These are phyloP conservation scores for Caenorhabditis elegans DNA, from an alignment of 1,140 invertebrate genomes.

Conservation along the genomic window WBcel235 BX284604.4:5671501-5672000, in stretches of 20 bases:
- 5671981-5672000: too few species aligned
- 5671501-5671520: not conserved
- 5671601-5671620: not conserved
- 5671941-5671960: too few species aligned
- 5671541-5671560: slow-evolving; percentile 1
- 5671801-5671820: not conserved
- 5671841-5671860: not conserved
- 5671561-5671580: slow-evolving; percentile 30
- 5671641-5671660: slow-evolving; percentile 17
- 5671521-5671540: not conserved
- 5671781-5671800: too few species aligned
- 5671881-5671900: not conserved
- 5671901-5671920: not conserved
- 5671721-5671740: not conserved
- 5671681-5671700: slow-evolving; percentile 23
- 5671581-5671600: not conserved
- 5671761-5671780: too few species aligned
- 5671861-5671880: not conserved
- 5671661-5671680: not conserved
- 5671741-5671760: not conserved
- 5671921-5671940: slow-evolving; percentile 5
- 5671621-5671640: slow-evolving; percentile 11
- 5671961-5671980: too few species aligned
- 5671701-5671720: slow-evolving; percentile 30
- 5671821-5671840: not conserved